Conservation (phyloP, 2,888 invertebrate genomes). For the Drosophila suboccidentalis region DNA sequence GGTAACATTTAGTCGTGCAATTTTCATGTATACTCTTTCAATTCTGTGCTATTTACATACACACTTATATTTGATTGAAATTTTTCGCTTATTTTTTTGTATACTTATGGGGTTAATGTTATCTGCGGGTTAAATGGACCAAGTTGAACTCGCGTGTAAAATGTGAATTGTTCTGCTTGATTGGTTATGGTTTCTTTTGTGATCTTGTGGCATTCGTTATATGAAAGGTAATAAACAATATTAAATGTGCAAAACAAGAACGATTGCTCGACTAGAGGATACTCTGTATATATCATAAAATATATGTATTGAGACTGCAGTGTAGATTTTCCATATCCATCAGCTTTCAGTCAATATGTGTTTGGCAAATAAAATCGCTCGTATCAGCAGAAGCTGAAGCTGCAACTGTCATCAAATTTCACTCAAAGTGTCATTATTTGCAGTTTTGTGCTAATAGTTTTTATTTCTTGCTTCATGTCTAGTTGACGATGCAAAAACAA, state of each 20-base stretch:
- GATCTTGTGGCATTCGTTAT: conserved; percentile 6
- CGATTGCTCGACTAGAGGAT: not conserved
- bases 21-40: conserved; percentile 7
- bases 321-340: not conserved
- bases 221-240: conserved; percentile 1
- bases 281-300: not conserved
- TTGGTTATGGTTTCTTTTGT: conserved; percentile 48
- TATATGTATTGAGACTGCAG: not conserved
- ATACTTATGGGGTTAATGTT: conserved; percentile 1
- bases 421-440: conserved; percentile 73
- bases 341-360: not conserved
- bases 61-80: conserved; percentile 31
- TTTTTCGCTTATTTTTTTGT: conserved; percentile 8
- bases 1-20: not conserved
- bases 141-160: conserved; percentile 57
- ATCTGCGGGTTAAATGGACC: conserved; percentile 25
- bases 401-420: conserved; percentile 70
- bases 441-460: conserved; percentile 71
- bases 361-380: conserved; percentile 12
- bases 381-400: conserved; percentile 2
- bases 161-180: conserved; percentile 62
- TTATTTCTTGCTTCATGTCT: too few relatives aligned
- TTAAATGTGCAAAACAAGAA: not conserved
- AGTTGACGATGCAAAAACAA: conserved; percentile 24
- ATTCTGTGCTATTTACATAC: conserved; percentile 43